Conservation (phyloP, 2,113 vertebrate genomes). For the Callopanchax toddi region DNA sequence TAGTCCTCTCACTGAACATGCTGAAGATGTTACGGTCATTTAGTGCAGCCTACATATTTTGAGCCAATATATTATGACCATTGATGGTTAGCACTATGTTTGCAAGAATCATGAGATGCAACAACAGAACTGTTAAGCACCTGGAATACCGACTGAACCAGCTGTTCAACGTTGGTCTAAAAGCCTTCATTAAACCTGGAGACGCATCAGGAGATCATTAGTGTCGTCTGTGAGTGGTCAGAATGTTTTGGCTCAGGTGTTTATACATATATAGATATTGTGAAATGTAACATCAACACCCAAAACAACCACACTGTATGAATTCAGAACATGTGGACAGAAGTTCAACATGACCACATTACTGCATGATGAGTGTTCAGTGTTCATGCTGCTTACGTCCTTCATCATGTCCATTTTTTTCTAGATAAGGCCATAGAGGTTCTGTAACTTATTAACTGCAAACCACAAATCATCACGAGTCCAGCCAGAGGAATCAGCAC, state of each 20-base stretch:
- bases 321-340: constrained; percentile 58
- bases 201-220: background rate
- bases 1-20: constrained; percentile 12
- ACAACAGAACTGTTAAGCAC: background rate
- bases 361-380: constrained; percentile 90
- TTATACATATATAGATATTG: background rate
- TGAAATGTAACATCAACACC: background rate
- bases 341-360: constrained; percentile 87
- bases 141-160: background rate
- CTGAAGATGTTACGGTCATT: background rate
- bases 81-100: too few species aligned
- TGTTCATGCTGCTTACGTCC: constrained; percentile 83
- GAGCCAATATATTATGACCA: constrained; percentile 15
- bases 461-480: background rate
- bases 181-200: background rate
- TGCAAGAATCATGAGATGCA: background rate
- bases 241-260: constrained; percentile 15
- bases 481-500: background rate
- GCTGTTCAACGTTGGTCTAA: background rate
- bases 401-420: constrained; percentile 47
- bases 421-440: constrained; percentile 23
- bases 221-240: background rate
- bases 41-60: constrained; percentile 1
- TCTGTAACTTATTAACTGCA: constrained; percentile 1
- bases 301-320: background rate